Conservation (phyloP, 2,113 vertebrate species). For the Pelvicachromis taeniatus region DNA sequence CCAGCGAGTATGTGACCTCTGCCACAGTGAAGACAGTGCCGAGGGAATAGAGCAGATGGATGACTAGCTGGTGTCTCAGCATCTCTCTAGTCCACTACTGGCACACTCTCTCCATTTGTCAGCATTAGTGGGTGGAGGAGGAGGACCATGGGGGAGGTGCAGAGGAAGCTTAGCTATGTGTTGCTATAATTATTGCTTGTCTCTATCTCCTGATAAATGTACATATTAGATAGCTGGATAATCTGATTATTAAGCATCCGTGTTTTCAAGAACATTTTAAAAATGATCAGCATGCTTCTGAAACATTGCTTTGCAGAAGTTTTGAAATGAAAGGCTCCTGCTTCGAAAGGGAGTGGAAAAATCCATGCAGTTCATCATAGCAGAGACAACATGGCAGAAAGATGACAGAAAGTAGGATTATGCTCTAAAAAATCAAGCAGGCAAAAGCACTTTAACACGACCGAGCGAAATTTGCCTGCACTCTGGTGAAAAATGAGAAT, state of each 20-base stretch:
- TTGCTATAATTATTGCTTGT: neutral
- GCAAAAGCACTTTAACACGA: neutral
- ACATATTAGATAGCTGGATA: neutral
- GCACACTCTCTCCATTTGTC: constrained; percentile 42
- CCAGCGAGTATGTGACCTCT: constrained; percentile 46
- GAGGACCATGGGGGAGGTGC: neutral
- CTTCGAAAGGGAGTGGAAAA: neutral
- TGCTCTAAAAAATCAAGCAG: neutral
- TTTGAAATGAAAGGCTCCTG: neutral
- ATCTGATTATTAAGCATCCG: neutral
- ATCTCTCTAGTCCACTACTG: constrained; percentile 24
- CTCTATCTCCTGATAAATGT: neutral
- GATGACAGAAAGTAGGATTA: neutral
- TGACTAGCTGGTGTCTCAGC: constrained; percentile 52
- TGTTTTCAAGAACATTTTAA: neutral
- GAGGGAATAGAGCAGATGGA: constrained; percentile 56
- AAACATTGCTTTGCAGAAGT: neutral
- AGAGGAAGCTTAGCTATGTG: neutral
- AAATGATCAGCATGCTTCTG: too few species aligned
- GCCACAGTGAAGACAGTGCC: neutral
- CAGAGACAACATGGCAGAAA: neutral
- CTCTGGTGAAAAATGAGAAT: neutral
- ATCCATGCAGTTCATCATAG: neutral
- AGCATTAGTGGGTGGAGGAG: constrained; percentile 30
- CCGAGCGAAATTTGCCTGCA: neutral